Evolutionary conservation across 2,888 invertebrate genomes (phyloP).

Genomic region (Agrotis segetum): DNA sequence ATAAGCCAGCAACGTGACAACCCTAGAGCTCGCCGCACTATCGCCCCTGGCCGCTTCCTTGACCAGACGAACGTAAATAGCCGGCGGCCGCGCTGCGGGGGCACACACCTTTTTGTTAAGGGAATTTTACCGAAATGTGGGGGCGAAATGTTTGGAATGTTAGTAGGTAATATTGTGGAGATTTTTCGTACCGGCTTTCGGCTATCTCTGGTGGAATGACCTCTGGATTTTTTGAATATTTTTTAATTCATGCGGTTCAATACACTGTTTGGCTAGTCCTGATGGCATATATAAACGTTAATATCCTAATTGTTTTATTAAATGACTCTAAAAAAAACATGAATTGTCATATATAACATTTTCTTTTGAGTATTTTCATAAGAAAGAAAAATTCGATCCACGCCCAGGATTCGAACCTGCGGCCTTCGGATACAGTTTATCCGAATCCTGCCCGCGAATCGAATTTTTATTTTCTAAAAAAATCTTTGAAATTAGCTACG

Average conservation of each 20-base stretch:
- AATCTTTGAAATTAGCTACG: too few species aligned
- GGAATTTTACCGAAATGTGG: slow-evolving; percentile 26
- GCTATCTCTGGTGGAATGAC: neutral
- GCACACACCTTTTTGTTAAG: slow-evolving; percentile 33
- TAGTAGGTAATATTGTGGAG: neutral
- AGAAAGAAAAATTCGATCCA: too few species aligned
- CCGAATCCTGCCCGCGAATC: too few species aligned
- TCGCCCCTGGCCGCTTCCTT: slow-evolving; percentile 46
- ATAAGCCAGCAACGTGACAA: slow-evolving; percentile 3
- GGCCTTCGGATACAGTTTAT: too few species aligned
- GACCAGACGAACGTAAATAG: slow-evolving; percentile 51
- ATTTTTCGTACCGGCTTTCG: neutral
- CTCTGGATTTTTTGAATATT: too few species aligned
- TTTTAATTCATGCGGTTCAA: neutral
- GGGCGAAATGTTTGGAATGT: slow-evolving; percentile 6
- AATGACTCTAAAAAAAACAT: too few species aligned
- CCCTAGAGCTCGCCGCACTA: slow-evolving; percentile 43
- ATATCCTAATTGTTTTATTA: too few species aligned
- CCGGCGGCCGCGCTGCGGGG: slow-evolving; percentile 22
- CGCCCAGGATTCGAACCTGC: too few species aligned
- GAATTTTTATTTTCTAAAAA: too few species aligned
- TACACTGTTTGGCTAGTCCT: neutral
- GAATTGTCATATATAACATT: too few species aligned
- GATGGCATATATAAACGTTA: too few species aligned
- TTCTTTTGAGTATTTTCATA: too few species aligned